Conservation (phyloP, 1,140 invertebrate genomes). For the Muscidifurax raptorellus region DNA sequence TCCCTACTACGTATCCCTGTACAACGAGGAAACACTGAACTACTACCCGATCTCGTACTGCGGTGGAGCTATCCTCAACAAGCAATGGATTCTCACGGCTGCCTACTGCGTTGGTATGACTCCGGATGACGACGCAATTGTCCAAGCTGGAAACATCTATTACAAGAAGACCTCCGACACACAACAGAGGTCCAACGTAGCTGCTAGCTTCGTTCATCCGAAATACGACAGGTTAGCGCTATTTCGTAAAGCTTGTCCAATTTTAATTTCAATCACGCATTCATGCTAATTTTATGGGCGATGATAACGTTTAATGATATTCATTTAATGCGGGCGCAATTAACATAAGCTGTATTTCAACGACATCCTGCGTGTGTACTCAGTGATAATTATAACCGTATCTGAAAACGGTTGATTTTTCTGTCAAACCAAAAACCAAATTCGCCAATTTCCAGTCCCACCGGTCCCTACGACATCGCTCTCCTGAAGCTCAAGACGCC, state of each 20-base stretch:
- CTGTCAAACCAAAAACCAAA: no score
- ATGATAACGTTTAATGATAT: no score
- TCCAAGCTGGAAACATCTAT: constrained; percentile 23
- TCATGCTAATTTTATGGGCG: no score
- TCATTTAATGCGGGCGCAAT: no score
- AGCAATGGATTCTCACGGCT: constrained; percentile 19
- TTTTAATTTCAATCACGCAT: no score
- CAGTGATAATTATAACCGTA: no score
- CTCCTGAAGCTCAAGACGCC: background rate
- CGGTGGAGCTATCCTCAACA: constrained; percentile 21
- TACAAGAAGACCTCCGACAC: background rate
- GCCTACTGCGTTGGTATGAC: background rate
- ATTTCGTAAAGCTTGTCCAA: no score
- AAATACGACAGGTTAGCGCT: background rate
- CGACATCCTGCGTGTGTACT: no score
- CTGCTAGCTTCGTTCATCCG: background rate
- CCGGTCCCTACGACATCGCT: constrained; percentile 7
- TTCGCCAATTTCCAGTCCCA: background rate
- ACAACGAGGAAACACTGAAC: background rate
- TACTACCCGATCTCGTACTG: background rate
- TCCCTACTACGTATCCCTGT: constrained; percentile 18
- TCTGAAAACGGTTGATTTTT: no score
- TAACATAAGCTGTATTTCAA: no score
- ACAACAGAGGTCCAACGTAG: constrained; percentile 8
- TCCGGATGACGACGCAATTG: background rate